Evolutionary conservation across 2,888 invertebrate species (phyloP).

Genomic region (Mesorhabditis belari): DNA sequence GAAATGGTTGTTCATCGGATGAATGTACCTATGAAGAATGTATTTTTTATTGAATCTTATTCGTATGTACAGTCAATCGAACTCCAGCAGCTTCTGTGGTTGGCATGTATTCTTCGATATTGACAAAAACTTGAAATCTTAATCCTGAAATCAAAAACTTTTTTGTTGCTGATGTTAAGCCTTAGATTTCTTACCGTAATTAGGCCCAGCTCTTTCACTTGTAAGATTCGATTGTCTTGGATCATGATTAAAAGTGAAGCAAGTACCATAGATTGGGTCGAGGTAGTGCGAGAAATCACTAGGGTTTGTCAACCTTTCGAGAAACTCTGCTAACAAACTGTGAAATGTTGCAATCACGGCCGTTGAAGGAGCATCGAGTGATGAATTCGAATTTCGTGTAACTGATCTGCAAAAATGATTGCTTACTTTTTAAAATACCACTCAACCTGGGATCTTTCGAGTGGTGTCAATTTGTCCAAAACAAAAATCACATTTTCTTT

Average conservation of each 20-base stretch:
- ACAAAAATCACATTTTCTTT: constrained; percentile 51
- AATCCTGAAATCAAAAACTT: constrained; percentile 26
- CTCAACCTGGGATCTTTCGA: constrained; percentile 13
- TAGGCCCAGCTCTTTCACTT: constrained; percentile 48
- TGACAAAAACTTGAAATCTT: constrained; percentile 49
- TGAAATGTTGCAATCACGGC: constrained; percentile 46
- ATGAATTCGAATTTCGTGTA: constrained; percentile 43
- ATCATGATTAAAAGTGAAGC: constrained; percentile 49
- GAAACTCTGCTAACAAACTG: constrained; percentile 22
- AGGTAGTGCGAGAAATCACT: constrained; percentile 44
- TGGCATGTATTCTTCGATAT: constrained; percentile 48
- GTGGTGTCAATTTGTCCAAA: constrained; percentile 39
- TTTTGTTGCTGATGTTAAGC: not conserved
- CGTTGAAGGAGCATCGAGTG: constrained; percentile 51
- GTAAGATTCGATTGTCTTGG: constrained; percentile 28
- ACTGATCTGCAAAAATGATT: constrained; percentile 10
- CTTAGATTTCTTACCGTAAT: constrained; percentile 32
- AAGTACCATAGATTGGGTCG: constrained; percentile 52
- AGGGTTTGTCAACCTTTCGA: not conserved
- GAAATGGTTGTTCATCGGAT: constrained; percentile 44
- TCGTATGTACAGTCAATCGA: constrained; percentile 26
- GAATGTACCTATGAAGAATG: constrained; percentile 32
- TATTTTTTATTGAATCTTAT: no score
- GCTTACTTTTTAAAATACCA: not conserved
- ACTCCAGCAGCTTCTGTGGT: constrained; percentile 51